Percentiles rank a stretch among this genome's conserved stretches.
These are phyloP conservation scores for Cryptocephalus moraei DNA, from an alignment of 2,888 invertebrate genomes.

Conservation along the genomic window DNA sequence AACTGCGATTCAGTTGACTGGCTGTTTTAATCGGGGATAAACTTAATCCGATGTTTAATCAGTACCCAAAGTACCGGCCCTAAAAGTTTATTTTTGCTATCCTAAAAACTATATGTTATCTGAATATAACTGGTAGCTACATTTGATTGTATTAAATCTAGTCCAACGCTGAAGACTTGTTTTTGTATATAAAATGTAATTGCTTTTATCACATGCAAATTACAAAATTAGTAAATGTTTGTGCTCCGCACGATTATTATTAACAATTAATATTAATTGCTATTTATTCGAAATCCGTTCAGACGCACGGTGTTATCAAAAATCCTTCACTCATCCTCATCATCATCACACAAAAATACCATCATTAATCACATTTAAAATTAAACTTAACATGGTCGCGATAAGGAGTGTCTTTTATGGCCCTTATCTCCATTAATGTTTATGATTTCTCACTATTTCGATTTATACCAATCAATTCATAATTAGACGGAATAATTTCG, in stretches of 20 bases:
- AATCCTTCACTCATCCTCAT: constrained; percentile 1
- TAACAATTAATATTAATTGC: constrained; percentile 5
- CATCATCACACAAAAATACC: constrained; percentile 9
- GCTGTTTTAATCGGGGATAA: no score
- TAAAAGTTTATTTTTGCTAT: no score
- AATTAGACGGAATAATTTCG: constrained; percentile 20
- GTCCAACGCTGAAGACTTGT: no score
- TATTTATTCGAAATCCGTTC: not conserved
- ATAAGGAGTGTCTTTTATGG: constrained; percentile 15
- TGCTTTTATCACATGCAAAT: no score
- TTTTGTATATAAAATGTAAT: no score
- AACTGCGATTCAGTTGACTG: no score
- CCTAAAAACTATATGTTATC: no score
- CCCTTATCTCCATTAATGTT: constrained; percentile 20
- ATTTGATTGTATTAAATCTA: no score
- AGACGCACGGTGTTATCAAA: constrained; percentile 13
- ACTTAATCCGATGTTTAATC: no score
- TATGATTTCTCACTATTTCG: constrained; percentile 21
- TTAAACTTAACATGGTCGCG: constrained; percentile 17
- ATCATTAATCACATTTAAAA: constrained; percentile 23
- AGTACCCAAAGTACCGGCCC: no score
- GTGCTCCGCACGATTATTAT: constrained; percentile 3
- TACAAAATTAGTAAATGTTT: no score
- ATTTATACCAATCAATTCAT: constrained; percentile 22
- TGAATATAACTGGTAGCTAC: no score